A percentile compares a stretch with the other conserved stretches of the same genome.
Evolutionary conservation across 1,140 invertebrate genomes (phyloP).

Genomic region (Neuroterus valhalla): DNA sequence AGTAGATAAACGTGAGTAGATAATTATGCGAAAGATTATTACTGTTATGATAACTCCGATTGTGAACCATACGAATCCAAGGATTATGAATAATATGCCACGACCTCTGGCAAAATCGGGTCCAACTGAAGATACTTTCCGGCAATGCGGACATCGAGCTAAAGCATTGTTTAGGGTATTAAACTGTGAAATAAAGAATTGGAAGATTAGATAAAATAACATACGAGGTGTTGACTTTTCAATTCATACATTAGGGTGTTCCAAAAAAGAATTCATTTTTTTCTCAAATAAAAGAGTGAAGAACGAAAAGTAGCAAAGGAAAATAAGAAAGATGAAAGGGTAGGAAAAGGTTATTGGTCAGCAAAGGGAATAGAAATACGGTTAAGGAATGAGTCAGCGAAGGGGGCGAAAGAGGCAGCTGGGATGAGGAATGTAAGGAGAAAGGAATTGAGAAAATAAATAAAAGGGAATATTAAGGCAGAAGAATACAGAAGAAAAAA

Average conservation of each 20-base stretch:
- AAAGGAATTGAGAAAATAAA: too few relatives aligned
- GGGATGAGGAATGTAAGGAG: too few relatives aligned
- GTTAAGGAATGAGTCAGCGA: too few relatives aligned
- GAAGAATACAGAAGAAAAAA: too few relatives aligned
- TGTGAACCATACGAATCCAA: conserved; percentile 82
- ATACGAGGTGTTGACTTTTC: too few relatives aligned
- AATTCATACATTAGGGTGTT: too few relatives aligned
- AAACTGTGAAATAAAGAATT: conserved; percentile 85
- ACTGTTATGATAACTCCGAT: conserved; percentile 89
- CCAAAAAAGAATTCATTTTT: too few relatives aligned
- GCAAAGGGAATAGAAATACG: background rate
- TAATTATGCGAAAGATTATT: conserved; percentile 57
- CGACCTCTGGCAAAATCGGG: conserved; percentile 86
- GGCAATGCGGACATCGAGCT: conserved; percentile 96
- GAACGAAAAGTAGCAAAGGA: background rate
- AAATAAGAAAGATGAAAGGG: background rate
- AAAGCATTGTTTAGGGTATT: conserved; percentile 94
- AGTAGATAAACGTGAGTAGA: conserved; percentile 58
- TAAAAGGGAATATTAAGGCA: too few relatives aligned
- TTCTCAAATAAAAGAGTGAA: conserved; percentile 15
- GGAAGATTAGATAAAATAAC: too few relatives aligned
- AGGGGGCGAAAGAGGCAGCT: too few relatives aligned
- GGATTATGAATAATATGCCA: conserved; percentile 86
- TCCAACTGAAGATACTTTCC: conserved; percentile 94
- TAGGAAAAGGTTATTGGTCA: too few relatives aligned